Base-by-base conservation (phyloP, 2,113 vertebrate species). In the Anarhynchus alexandrinus region DNA sequence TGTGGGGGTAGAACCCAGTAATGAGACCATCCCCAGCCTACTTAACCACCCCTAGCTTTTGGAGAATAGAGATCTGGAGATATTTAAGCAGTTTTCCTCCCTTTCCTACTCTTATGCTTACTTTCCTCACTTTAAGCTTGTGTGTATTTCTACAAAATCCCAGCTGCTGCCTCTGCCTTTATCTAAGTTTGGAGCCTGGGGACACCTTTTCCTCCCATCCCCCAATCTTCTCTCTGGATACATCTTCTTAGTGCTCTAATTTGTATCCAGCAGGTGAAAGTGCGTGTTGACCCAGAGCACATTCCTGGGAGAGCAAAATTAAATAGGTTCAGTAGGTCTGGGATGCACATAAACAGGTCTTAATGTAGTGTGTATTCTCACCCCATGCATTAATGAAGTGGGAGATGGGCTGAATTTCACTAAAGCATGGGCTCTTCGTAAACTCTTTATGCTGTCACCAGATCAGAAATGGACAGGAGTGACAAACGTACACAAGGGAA, bases 251-350 rank as follows among this genome's bases (percentile, higher is more conserved):
- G 64, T 26, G 49, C 32, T 81, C 47, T 92, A 38, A 88, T 90
- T 88, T 83, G 22, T 90, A 40, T 77, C 67, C 54, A 47, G 42
- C 27, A 84, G 80, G 91, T 95, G 88, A 91, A 91, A 88, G 85
- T 61, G 59, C 0, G 0, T 71, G 64, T 90, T 97, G 82, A 94
- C 59, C 72, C 62, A 85, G 59, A 90, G 47, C 40, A 67, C 51
- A 3, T 93, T 96, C 90, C 85, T 90, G 26, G 27, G 76, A 96
- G 59, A 96, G 42, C 26, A 83, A 94, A 93, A 95, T 93, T 96
- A 93, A 96, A 74, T 74, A 92, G 72, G 64, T 95, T 92, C 73
- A 67, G 65, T 78, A 80, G 64, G 69, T 88, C 59, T 92, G 82
- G 47, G 59, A 78, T 81, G 65, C 72, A 77, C 91, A 86, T 94